Percentiles rank a stretch among this genome's conserved stretches.
Conservation (phyloP, 1,140 invertebrate genomes). For the Paramacrobiotus metropolitanus region DNA sequence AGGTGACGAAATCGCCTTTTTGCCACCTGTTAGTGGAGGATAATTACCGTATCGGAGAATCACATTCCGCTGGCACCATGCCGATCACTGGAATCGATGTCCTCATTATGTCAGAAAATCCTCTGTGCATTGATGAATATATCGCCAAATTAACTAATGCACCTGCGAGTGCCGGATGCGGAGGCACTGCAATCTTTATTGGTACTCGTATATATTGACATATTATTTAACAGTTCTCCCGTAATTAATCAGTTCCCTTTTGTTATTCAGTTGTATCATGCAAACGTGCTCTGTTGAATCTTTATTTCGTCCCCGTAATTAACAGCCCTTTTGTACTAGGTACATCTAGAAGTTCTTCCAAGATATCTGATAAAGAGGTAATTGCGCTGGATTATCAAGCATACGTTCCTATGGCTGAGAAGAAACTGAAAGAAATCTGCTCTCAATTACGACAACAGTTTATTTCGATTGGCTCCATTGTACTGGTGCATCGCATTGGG, state of each 20-base stretch:
- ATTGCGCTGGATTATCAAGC: not conserved
- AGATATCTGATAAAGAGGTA: not conserved
- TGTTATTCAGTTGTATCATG: no score
- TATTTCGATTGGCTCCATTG: not conserved
- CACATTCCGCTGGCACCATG: no score
- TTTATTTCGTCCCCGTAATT: no score
- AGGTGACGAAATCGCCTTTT: not conserved
- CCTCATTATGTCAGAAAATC: not conserved
- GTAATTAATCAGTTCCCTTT: not conserved
- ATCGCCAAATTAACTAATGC: not conserved
- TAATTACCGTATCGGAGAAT: no score
- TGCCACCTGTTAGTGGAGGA: not conserved
- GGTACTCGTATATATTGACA: not conserved
- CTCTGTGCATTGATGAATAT: not conserved
- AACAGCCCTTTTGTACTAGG: not conserved
- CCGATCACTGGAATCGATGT: no score
- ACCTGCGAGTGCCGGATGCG: not conserved
- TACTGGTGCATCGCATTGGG: not conserved
- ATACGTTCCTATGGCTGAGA: not conserved
- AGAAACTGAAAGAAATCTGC: not conserved
- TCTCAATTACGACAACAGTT: not conserved
- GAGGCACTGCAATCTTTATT: not conserved
- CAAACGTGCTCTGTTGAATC: no score
- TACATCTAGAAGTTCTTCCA: not conserved
- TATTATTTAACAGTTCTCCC: not conserved